Conservation (phyloP, 2,113 vertebrate genomes). For the Datnioides undecimradiatus region DNA sequence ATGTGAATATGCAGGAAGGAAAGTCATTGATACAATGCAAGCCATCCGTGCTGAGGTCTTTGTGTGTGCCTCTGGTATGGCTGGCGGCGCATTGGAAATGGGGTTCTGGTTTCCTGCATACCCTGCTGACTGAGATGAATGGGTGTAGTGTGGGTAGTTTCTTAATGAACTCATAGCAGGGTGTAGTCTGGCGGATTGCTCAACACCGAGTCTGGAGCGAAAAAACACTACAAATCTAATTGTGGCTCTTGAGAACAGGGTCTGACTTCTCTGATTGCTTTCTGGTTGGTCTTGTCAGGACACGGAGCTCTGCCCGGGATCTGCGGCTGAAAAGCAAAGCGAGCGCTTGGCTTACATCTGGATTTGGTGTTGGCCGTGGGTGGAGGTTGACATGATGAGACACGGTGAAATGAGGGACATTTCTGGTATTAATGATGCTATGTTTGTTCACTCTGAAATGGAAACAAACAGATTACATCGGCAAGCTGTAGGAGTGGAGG, state of each 20-base stretch:
- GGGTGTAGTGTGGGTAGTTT: slow-evolving; percentile 62
- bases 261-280: slow-evolving; percentile 57
- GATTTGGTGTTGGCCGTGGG: slow-evolving; percentile 47
- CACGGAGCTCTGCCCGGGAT: slow-evolving; percentile 49
- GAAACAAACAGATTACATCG: slow-evolving; percentile 60
- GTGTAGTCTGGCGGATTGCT: slow-evolving; percentile 67
- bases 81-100: slow-evolving; percentile 48
- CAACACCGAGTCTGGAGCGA: slow-evolving; percentile 56
- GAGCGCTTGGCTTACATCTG: slow-evolving; percentile 49
- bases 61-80: slow-evolving; percentile 44
- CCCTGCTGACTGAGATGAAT: slow-evolving; percentile 66
- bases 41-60: slow-evolving; percentile 43
- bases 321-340: slow-evolving; percentile 50
- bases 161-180: slow-evolving; percentile 75
- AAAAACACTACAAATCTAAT: slow-evolving; percentile 64
- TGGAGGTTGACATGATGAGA: slow-evolving; percentile 46
- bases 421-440: slow-evolving; percentile 18
- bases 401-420: slow-evolving; percentile 26
- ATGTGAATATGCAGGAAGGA: slow-evolving; percentile 28
- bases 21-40: slow-evolving; percentile 47
- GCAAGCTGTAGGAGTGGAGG: not conserved
- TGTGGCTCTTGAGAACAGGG: slow-evolving; percentile 51
- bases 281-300: slow-evolving; percentile 61
- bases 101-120: slow-evolving; percentile 70
- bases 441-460: slow-evolving; percentile 35